Evolutionary conservation across 2,888 invertebrate genomes (phyloP).

Genomic region (Perizoma flavofasciatum): DNA sequence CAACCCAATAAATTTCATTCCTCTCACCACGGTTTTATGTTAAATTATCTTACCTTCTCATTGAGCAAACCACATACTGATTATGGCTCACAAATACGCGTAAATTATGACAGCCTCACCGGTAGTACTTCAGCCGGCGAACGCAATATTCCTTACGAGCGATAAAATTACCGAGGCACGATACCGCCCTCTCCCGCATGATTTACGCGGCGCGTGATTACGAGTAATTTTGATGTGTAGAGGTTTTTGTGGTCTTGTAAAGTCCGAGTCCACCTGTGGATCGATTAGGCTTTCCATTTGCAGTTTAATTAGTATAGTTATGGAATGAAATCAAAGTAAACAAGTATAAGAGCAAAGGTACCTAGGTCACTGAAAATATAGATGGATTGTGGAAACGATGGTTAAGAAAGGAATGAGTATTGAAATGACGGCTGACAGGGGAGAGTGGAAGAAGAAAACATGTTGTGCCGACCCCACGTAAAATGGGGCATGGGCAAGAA

Average conservation of each 20-base stretch:
- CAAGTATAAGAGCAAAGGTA: too few relatives aligned
- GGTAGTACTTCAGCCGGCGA: conserved; percentile 54
- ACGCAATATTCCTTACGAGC: conserved; percentile 59
- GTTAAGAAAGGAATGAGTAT: too few relatives aligned
- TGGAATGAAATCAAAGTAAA: too few relatives aligned
- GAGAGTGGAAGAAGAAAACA: too few relatives aligned
- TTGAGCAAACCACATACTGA: conserved; percentile 28
- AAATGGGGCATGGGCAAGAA: too few relatives aligned
- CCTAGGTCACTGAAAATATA: too few relatives aligned
- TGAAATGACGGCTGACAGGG: too few relatives aligned
- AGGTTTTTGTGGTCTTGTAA: conserved; percentile 30
- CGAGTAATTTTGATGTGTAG: conserved; percentile 46
- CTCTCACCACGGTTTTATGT: conserved; percentile 18
- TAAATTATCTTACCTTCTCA: conserved; percentile 26
- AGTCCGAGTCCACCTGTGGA: conserved; percentile 27
- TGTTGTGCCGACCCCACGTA: too few relatives aligned
- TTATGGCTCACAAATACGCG: conserved; percentile 45
- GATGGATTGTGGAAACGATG: too few relatives aligned
- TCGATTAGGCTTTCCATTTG: conserved; percentile 11
- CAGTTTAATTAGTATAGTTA: conserved; percentile 1
- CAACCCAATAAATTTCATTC: conserved; percentile 18
- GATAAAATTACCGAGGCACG: conserved; percentile 55
- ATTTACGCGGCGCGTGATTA: conserved; percentile 49
- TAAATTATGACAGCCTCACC: conserved; percentile 57
- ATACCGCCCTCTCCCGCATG: conserved; percentile 47